Percentiles rank a stretch among this genome's conserved stretches.
Evolutionary conservation across 1,140 invertebrate species (phyloP).

Genomic region (Araneus ventricosus): DNA sequence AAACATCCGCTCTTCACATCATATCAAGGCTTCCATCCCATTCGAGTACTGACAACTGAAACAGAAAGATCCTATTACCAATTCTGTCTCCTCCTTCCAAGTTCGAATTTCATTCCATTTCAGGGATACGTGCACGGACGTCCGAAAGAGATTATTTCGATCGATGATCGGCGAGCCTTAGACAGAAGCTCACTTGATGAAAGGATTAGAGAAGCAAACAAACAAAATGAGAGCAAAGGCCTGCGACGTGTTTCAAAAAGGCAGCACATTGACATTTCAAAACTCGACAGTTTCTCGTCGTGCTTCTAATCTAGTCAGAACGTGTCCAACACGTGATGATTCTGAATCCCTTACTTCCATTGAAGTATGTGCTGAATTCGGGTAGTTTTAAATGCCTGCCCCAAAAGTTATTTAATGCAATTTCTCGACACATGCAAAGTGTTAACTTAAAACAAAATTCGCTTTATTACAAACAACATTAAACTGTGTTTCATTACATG

Average conservation of each 20-base stretch:
- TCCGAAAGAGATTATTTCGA: neutral
- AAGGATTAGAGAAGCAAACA: slow-evolving; percentile 3
- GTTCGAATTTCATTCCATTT: neutral
- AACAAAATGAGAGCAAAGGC: neutral
- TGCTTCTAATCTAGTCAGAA: neutral
- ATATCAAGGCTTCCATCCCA: neutral
- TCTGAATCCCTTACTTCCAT: too few species aligned
- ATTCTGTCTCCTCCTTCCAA: neutral
- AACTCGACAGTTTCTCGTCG: neutral
- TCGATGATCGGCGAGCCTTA: neutral
- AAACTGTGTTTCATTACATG: too few species aligned
- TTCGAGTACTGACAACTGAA: neutral
- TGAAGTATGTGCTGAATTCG: too few species aligned
- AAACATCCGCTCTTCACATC: neutral
- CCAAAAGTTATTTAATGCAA: too few species aligned
- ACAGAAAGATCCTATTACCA: neutral
- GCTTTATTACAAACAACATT: too few species aligned
- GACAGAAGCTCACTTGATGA: neutral
- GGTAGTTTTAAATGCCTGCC: too few species aligned
- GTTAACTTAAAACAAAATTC: too few species aligned
- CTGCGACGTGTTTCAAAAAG: neutral
- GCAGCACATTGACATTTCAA: neutral
- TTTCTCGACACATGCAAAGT: too few species aligned
- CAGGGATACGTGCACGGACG: neutral
- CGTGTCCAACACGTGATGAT: too few species aligned